Evolutionary conservation across 2,888 invertebrate species (phyloP).

Genomic region (Himalopsyche japonica): DNA sequence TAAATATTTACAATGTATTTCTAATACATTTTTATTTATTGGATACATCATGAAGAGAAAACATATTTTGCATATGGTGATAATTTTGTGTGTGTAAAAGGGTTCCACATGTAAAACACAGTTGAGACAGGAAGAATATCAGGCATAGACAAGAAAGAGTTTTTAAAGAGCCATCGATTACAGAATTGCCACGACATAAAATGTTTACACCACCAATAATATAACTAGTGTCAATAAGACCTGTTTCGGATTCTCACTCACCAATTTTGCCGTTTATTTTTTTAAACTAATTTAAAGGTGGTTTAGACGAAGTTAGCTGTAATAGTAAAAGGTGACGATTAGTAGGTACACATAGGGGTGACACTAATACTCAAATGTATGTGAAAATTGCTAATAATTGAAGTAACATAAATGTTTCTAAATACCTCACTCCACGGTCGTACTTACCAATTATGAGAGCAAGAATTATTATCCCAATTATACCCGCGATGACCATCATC

Average conservation of each 20-base stretch:
- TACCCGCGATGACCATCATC: slow-evolving; percentile 92
- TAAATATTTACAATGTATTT: too few relatives aligned
- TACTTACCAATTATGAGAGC: slow-evolving; percentile 88
- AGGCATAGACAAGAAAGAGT: background rate
- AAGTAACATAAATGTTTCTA: slow-evolving; percentile 5
- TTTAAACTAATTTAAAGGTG: slow-evolving; percentile 13
- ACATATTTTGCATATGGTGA: background rate
- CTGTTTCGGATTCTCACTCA: slow-evolving; percentile 19
- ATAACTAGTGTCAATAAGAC: background rate
- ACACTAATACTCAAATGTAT: background rate
- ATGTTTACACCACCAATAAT: slow-evolving; percentile 18
- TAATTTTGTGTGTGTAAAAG: background rate
- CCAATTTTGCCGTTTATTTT: slow-evolving; percentile 29
- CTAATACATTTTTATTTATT: too few relatives aligned
- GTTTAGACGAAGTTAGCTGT: slow-evolving; percentile 34
- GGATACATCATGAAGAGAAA: too few relatives aligned
- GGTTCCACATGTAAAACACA: background rate
- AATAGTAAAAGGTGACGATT: slow-evolving; percentile 23
- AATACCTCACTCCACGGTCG: slow-evolving; percentile 10
- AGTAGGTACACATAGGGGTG: slow-evolving; percentile 18
- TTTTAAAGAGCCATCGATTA: slow-evolving; percentile 11
- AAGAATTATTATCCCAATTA: slow-evolving; percentile 79
- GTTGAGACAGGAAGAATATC: slow-evolving; percentile 12
- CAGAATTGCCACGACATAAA: slow-evolving; percentile 27
- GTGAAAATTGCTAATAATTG: slow-evolving; percentile 11